Conservation (phyloP, 2,113 vertebrate species). For the Hyperopisus bebe region DNA sequence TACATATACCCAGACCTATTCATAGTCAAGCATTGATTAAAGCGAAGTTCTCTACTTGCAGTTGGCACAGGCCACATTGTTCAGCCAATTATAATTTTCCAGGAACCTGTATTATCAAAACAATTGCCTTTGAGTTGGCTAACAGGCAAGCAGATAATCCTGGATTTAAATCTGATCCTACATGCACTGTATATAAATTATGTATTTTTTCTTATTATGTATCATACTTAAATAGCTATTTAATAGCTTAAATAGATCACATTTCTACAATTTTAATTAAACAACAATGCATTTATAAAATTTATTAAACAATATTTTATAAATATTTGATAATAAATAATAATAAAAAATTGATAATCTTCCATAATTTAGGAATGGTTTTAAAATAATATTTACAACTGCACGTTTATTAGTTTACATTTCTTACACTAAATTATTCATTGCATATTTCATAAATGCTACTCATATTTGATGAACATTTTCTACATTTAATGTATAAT, state of each 20-base stretch:
- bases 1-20: neutral
- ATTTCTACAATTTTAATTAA: neutral
- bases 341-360: too few relatives aligned
- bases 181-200: neutral
- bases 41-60: neutral
- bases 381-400: neutral
- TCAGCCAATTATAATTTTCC: neutral
- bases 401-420: neutral
- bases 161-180: neutral
- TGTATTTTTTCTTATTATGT: neutral
- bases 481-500: neutral
- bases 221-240: neutral
- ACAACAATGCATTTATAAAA: neutral
- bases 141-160: neutral
- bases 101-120: neutral
- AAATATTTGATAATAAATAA: neutral
- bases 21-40: conserved; percentile 6
- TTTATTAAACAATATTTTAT: neutral
- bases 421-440: neutral
- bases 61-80: neutral
- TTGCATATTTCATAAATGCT: neutral
- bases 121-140: neutral
- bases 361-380: neutral
- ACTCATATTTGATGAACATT: neutral
- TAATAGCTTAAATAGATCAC: too few relatives aligned